Conservation (phyloP, 2,797 vertebrate genomes). For the Eleutherodactylus coqui region DNA sequence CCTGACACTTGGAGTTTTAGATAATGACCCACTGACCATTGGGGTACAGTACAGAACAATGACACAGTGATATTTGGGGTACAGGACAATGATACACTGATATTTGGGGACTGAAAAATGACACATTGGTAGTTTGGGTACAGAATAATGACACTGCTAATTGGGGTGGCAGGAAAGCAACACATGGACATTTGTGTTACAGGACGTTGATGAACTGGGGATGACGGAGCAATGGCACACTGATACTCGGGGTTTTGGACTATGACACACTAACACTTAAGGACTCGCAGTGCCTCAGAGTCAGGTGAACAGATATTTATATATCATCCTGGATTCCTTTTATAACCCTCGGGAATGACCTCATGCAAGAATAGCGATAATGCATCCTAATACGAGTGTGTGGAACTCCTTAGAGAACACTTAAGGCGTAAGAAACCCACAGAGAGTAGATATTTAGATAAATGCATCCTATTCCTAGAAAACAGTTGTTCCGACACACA, state of each 20-base stretch:
- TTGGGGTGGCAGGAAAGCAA: no score
- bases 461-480: neutral
- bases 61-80: neutral
- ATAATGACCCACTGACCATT: neutral
- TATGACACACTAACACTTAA: neutral
- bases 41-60: neutral
- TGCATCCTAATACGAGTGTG: neutral
- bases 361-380: neutral
- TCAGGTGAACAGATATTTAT: neutral
- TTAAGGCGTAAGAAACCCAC: slow-evolving; percentile 5
- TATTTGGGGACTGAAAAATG: neutral
- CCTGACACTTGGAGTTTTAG: neutral
- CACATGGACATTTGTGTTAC: no score
- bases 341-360: neutral
- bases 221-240: no score
- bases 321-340: neutral
- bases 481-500: neutral
- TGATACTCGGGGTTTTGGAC: neutral
- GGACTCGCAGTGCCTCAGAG: neutral
- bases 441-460: neutral
- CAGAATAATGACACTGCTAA: no score
- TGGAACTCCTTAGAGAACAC: slow-evolving; percentile 4
- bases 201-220: no score
- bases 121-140: neutral
- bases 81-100: neutral